Base-by-base conservation (phyloP, 2,113 vertebrate species). In the Calyptommatus sinebrachiatus region DNA sequence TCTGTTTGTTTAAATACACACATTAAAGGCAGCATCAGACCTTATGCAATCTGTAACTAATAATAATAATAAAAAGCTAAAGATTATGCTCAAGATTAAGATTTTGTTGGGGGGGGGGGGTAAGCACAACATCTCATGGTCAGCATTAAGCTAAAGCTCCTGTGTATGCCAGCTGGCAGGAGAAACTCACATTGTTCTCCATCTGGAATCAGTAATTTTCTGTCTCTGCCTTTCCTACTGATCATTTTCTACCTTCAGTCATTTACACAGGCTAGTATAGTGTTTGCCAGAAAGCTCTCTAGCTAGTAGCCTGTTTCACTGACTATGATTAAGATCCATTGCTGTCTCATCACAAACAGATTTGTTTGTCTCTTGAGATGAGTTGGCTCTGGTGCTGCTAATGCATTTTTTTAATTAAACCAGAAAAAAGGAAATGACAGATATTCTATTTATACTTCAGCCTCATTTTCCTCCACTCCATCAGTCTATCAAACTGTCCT, bases 121-220 rank as follows among this genome's bases (percentile, higher is more conserved):
- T 61, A 70, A 79, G 71, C 66, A 69, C 71, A 63, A 35, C 63
- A 68, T 79, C 63, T 41, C 71, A 73, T 31, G 41, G 18, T 66
- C 70, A 57, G 70, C 26, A 70, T 74, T 79, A 62, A 45, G 65
- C 57, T 72, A 83, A 67, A 75, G 71, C 82, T 79, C 71, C 6
- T 41, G 2, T 8, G 0, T 31, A 35, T 61, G 57, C 20, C 66
- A 29, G 79, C 73, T 0, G 31, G 72, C 22, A 82, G 67, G 2
- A 9, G 8, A 60, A 10, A 61, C 73, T 41, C 68, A 26, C 20
- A 46, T 61, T 79, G 71, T 50, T 22, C 31, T 68, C 77, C 76
- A 24, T n/a, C 63, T 73, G 24, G 80, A 83, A 61, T 22, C 41
- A 22, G 1, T 1, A 18, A 76, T 45, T 88, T 85, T 62, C 28